phyloP scores from a whole-genome alignment of 2,888 invertebrate genomes.

The Melanostoma scalare region DNA sequence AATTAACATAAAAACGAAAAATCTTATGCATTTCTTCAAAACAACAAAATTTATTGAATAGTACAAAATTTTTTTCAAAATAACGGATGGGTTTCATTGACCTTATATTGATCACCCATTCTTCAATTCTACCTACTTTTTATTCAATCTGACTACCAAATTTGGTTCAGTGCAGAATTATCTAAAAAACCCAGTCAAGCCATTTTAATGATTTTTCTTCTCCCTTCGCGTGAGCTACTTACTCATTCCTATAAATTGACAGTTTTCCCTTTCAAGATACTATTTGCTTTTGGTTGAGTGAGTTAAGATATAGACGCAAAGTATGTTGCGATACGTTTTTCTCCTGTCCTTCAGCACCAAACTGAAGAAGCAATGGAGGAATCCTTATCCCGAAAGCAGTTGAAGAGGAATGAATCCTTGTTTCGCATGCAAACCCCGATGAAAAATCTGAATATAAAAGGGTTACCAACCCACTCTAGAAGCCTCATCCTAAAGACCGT shows the following conservation, averaged over 20 bases:
- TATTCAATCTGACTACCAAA: no score
- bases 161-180: no score
- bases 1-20: no score
- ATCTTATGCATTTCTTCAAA: no score
- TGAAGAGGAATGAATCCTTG: slow-evolving; percentile 34
- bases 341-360: slow-evolving; percentile 28
- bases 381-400: slow-evolving; percentile 39
- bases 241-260: slow-evolving; percentile 37
- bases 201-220: slow-evolving; percentile 70
- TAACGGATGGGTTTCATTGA: no score
- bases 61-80: no score
- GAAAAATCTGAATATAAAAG: slow-evolving; percentile 66
- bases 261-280: slow-evolving; percentile 23
- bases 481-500: background rate
- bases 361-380: slow-evolving; percentile 8
- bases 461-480: slow-evolving; percentile 22
- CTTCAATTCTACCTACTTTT: no score
- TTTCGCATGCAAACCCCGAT: slow-evolving; percentile 36
- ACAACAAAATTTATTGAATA: no score
- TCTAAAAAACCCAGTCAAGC: slow-evolving; percentile 60
- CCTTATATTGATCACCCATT: no score
- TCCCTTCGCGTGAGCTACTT: slow-evolving; percentile 40
- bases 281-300: slow-evolving; percentile 60
- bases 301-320: slow-evolving; percentile 65
- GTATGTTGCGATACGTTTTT: slow-evolving; percentile 67